phyloP scores from a whole-genome alignment of 37 sponge, comb jelly and placozoan species.

The Geodia barretti region DNA sequence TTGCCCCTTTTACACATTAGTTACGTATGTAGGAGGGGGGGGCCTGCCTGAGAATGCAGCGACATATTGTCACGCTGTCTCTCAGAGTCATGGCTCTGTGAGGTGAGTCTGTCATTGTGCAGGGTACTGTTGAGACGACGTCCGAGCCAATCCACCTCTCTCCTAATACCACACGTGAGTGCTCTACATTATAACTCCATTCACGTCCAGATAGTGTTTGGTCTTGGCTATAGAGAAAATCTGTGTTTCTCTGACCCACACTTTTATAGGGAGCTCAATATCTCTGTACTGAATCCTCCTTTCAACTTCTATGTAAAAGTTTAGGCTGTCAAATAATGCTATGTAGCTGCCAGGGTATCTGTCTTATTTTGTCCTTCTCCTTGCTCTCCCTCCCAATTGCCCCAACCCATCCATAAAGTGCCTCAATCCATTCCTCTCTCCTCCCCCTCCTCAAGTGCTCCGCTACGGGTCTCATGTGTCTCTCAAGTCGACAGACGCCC shows the following conservation, averaged over 20 bases:
- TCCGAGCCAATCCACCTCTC: constrained; percentile 3
- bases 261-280: too few relatives aligned
- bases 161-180: constrained; percentile 65
- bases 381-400: background rate
- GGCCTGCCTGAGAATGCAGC: too few relatives aligned
- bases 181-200: too few relatives aligned
- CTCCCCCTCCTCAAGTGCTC: constrained; percentile 39
- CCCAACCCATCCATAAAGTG: background rate
- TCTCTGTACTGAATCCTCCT: too few relatives aligned
- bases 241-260: too few relatives aligned
- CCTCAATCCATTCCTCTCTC: background rate
- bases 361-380: background rate
- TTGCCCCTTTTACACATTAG: too few relatives aligned
- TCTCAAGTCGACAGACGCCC: constrained; percentile 27
- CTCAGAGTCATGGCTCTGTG: too few relatives aligned
- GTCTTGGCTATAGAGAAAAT: too few relatives aligned
- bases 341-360: background rate
- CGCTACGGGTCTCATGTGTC: constrained; percentile 53
- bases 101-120: background rate
- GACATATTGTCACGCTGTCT: too few relatives aligned
- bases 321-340: background rate
- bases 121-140: constrained; percentile 32
- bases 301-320: background rate
- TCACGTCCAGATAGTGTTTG: too few relatives aligned
- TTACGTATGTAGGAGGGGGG: too few relatives aligned